A percentile compares a stretch with the other conserved stretches of the same genome.
Conservation (phyloP, 2,888 invertebrate genomes). For the Euspilapteryx auroguttella region DNA sequence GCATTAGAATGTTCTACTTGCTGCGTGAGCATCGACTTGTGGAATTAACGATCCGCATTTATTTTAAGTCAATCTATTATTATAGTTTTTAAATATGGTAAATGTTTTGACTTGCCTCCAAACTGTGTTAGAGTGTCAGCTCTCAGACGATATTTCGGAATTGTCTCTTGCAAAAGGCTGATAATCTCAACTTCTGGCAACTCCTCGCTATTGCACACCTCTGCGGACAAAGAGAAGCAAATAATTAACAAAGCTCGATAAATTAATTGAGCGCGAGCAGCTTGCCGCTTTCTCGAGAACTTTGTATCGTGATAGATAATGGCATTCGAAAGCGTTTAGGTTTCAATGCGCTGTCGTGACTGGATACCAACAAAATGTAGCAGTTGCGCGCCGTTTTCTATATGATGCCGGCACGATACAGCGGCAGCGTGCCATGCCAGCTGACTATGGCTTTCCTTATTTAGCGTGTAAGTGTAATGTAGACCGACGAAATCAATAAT, state of each 20-base stretch:
- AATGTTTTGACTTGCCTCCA: conserved; percentile 80
- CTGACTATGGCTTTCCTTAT: no score
- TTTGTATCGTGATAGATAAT: conserved; percentile 17
- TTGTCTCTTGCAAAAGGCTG: conserved; percentile 91
- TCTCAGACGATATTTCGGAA: conserved; percentile 90
- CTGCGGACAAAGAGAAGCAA: conserved; percentile 56
- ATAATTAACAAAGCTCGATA: conserved; percentile 6
- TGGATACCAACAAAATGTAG: conserved; percentile 21
- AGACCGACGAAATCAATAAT: no score
- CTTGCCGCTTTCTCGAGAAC: conserved; percentile 12
- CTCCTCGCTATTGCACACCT: conserved; percentile 90
- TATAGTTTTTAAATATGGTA: no score
- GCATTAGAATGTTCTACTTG: no score
- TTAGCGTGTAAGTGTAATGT: no score
- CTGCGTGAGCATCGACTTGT: no score
- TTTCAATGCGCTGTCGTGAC: conserved; percentile 26
- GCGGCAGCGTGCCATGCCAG: no score
- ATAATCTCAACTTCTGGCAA: conserved; percentile 96
- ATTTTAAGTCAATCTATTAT: no score
- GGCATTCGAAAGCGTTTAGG: conserved; percentile 26
- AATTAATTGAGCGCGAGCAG: conserved; percentile 3
- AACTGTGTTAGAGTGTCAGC: conserved; percentile 93
- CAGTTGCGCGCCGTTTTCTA: no score
- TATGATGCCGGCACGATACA: no score
- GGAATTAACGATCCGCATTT: no score